Conservation (phyloP, 2,797 vertebrate species). For the Ctenopoma kingsleyae region DNA sequence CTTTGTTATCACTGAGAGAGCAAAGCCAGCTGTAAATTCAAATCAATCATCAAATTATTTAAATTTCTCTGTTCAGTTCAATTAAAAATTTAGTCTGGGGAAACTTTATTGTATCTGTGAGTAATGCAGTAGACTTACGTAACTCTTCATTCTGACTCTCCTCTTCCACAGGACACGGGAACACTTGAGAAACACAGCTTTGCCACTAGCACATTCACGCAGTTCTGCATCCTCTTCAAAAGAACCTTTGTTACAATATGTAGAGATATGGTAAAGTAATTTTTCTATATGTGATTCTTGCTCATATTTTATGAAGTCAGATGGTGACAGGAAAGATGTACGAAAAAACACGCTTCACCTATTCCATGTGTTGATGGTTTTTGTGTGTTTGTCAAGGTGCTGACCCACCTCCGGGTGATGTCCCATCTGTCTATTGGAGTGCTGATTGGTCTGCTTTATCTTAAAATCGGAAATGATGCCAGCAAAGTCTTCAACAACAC, state of each 20-base stretch:
- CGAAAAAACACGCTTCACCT: neutral
- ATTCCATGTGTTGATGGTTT: neutral
- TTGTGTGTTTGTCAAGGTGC: conserved; percentile 84
- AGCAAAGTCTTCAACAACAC: conserved; percentile 99
- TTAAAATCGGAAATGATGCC: conserved; percentile 96
- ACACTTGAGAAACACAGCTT: conserved; percentile 96
- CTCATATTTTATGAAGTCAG: neutral
- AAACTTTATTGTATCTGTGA: neutral
- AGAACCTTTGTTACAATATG: conserved; percentile 95
- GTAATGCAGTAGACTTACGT: neutral
- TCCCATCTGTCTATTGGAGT: conserved; percentile 95
- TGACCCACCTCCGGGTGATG: conserved; percentile 96
- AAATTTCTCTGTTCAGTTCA: no score
- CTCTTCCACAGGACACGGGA: conserved; percentile 82
- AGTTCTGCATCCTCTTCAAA: conserved; percentile 98
- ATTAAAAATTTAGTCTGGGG: no score
- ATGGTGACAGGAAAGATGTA: neutral
- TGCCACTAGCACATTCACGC: conserved; percentile 94
- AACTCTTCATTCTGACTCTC: neutral
- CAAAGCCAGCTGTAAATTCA: no score
- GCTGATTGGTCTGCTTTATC: conserved; percentile 96
- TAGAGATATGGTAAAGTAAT: conserved; percentile 90
- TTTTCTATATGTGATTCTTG: neutral
- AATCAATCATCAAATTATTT: no score
- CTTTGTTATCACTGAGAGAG: no score